Evolutionary conservation across 2,113 vertebrate species (phyloP), one percentile per base, ranked within the genome.

Genomic region (Taxidea taxus): DNA sequence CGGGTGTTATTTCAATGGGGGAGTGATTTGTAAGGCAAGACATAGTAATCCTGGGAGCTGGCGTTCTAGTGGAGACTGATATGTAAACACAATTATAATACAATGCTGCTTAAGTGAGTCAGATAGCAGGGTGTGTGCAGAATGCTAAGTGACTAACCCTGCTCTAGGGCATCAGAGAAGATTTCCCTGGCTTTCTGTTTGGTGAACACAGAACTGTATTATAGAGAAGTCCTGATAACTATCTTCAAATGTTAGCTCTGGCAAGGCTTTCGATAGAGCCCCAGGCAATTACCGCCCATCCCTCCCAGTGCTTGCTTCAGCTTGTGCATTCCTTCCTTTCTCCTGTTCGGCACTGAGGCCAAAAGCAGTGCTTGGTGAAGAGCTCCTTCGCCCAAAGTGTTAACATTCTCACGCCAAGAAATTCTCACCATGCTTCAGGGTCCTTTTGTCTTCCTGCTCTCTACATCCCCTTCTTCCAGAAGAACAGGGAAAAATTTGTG

Each of bases 11-110:
- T 77, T 51, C 85, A 97, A 87, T 66, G 47, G 62, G 31, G 80
- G 20, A 74, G 92, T 84, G 37, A 62, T 56, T 68, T 42, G 15
- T 37, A 39, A 56, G 0, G 29, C 78, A 56, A 56, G 78, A 68
- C 1, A 3, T 14, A 23, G 51, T 5, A 42, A 77, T 62, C 58
- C 74, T 78, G n/a, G 74, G n/a, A 92, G 49, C 68, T 31, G 49
- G 81, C 75, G 15, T 64, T 58, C 66, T 34, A 51, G 42, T 42
- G 14, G 83, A 66, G 29, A 96, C 34, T 2, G 39, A 80, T 70
- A 54, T 97, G 86, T 72, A 93, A 92, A 96, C 97, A 97, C 82
- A 92, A 94, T 97, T 94, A 87, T 68, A 95, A 97, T 93, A 96
- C 93, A 91, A 91, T 93, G 77, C 66, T 23, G 29, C 66, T 72